Percentiles rank a stretch among this genome's conserved stretches.
These are phyloP conservation scores for Craniophora ligustri DNA, from an alignment of 2,888 invertebrate species.

Conservation along the genomic window DNA sequence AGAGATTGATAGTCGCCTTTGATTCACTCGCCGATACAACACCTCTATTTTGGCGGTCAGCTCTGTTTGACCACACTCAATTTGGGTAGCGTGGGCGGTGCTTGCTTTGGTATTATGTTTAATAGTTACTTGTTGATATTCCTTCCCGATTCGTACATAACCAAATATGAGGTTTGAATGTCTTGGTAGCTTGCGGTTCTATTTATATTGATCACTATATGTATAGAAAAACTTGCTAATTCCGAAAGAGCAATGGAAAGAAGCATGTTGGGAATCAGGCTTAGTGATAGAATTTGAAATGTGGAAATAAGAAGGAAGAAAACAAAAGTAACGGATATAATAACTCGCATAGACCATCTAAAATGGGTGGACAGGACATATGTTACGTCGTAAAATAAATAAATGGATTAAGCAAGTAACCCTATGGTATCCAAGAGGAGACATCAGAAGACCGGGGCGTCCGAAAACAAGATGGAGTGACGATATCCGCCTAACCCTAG, in stretches of 20 bases:
- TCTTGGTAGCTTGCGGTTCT: not conserved
- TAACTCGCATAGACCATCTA: slow-evolving; percentile 3
- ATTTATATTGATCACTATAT: not conserved
- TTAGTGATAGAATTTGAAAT: not conserved
- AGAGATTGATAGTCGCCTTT: slow-evolving; percentile 61
- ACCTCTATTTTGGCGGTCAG: slow-evolving; percentile 49
- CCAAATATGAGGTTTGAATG: slow-evolving; percentile 10
- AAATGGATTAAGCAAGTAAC: too few species aligned
- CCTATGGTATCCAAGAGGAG: too few species aligned
- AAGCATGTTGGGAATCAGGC: slow-evolving; percentile 2
- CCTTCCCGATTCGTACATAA: slow-evolving; percentile 26
- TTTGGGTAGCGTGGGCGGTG: slow-evolving; percentile 49
- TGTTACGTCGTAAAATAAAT: not conserved
- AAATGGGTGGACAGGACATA: slow-evolving; percentile 17
- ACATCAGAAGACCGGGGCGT: too few species aligned
- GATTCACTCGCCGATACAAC: slow-evolving; percentile 51
- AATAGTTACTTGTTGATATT: slow-evolving; percentile 20
- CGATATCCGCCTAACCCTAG: too few species aligned
- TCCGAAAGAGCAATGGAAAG: slow-evolving; percentile 4
- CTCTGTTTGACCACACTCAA: slow-evolving; percentile 46
- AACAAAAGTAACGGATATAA: not conserved
- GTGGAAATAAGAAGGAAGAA: not conserved
- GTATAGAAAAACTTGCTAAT: not conserved
- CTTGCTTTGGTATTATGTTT: slow-evolving; percentile 36
- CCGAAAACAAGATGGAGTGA: too few species aligned